Base-by-base conservation (phyloP, 2,113 vertebrate genomes). In the Salminus brasiliensis region DNA sequence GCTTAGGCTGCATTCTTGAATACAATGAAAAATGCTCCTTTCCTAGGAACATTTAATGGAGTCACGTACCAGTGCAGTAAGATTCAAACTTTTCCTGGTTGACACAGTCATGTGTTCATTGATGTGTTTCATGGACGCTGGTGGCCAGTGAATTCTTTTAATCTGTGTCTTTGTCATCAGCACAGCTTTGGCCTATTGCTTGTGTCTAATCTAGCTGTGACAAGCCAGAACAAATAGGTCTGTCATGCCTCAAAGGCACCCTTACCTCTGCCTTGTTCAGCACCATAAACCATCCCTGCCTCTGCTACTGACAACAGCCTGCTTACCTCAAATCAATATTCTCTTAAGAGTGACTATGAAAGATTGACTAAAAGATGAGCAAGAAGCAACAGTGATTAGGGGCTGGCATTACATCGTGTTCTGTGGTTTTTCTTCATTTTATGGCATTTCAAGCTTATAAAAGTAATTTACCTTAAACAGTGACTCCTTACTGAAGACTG, bases 111-210 rank as follows among this genome's bases (percentile, higher is more conserved):
- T 74, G 62, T 69, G 57, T 77, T 39, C 43, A 78, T 83, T 74
- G 74, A 83, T 81, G 80, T 74, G 49, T 55, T 23, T 41, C 63
- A 49, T 80, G 62, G 36, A 77, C 77, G 72, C 15, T 73, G 52
- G 15, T 27, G 70, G 72, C 27, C 23, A 72, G 67, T 69, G 43
- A 74, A 36, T 39, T 71, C 30, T 27, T 45, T 59, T 72, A 72
- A 72, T 77, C 60, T 39, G 23, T 23, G 18, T 72, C 52, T 79
- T 65, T 75, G 72, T 72, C 76, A 81, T 81, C 53, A 66, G 32
- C 59, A 32, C 34, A 21, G 29, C 1, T 6, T 18, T 9, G 57
- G 5, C 27, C 23, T 4, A 41, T n/a, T 34, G 67, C 13, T 69
- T 43, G 18, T 43, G 45, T 27, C 21, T 25, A 11, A 53, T 57